Percentiles rank a stretch among this genome's conserved stretches.
Conservation (phyloP, 2,113 vertebrate genomes). For the Chrysemys picta region DNA sequence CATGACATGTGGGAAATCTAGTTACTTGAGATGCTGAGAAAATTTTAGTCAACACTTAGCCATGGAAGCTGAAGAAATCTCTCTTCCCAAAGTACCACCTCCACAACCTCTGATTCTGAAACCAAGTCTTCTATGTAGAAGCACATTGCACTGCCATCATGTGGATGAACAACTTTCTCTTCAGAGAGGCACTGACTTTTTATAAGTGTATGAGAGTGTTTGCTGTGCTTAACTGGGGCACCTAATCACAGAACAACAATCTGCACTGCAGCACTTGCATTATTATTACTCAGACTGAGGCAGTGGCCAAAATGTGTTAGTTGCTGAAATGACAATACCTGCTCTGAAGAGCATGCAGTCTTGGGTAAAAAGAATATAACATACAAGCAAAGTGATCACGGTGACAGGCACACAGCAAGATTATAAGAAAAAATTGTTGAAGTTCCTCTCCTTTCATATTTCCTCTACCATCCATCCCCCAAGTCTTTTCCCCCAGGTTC, state of each 20-base stretch:
- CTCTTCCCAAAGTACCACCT: not conserved
- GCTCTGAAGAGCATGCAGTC: not conserved
- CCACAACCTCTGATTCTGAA: not conserved
- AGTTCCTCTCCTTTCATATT: not conserved
- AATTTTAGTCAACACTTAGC: not conserved
- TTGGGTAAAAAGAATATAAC: not conserved
- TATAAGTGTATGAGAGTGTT: not conserved
- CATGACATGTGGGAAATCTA: not conserved
- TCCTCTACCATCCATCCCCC: not conserved
- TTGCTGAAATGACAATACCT: not conserved
- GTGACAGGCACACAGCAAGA: not conserved
- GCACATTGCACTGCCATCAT: conserved; percentile 12
- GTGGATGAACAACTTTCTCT: not conserved
- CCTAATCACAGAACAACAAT: not conserved
- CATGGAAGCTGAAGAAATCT: not conserved
- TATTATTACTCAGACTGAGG: not conserved
- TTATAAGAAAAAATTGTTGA: not conserved
- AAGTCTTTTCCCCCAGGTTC: not conserved
- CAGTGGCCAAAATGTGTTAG: not conserved
- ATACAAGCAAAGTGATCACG: not conserved
- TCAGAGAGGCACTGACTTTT: not conserved
- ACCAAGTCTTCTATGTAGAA: not conserved
- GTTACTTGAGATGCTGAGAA: not conserved
- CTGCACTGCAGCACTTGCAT: not conserved
- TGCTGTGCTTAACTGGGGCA: not conserved